Conservation (phyloP, 2,113 vertebrate genomes). For the Candoia aspera region DNA sequence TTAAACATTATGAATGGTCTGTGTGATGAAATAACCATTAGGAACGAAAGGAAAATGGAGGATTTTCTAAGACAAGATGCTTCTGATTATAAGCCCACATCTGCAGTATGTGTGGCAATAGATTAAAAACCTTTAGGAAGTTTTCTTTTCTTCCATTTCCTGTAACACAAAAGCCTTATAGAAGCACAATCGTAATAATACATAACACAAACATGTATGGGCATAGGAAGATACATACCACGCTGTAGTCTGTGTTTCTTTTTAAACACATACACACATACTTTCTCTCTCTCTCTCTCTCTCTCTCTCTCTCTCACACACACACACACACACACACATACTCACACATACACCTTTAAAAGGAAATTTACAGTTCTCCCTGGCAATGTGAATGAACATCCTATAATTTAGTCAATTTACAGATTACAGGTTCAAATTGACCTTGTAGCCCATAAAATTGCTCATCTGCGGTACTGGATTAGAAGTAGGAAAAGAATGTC, state of each 20-base stretch:
- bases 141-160: slow-evolving; percentile 65
- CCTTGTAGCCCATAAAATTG: slow-evolving; percentile 85
- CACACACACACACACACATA: neutral
- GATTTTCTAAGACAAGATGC: slow-evolving; percentile 59
- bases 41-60: slow-evolving; percentile 63
- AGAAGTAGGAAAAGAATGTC: slow-evolving; percentile 83
- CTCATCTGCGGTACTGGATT: slow-evolving; percentile 81
- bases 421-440: slow-evolving; percentile 89
- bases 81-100: slow-evolving; percentile 32
- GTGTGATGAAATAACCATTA: slow-evolving; percentile 67
- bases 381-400: slow-evolving; percentile 87
- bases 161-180: slow-evolving; percentile 61
- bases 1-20: slow-evolving; percentile 71
- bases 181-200: slow-evolving; percentile 68
- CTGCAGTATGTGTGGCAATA: slow-evolving; percentile 46
- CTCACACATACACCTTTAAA: slow-evolving; percentile 64
- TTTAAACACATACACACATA: neutral
- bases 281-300: neutral
- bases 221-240: slow-evolving; percentile 35
- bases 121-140: slow-evolving; percentile 61
- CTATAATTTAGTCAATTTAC: slow-evolving; percentile 93
- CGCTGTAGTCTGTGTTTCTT: slow-evolving; percentile 82
- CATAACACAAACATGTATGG: slow-evolving; percentile 58
- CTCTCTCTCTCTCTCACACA: neutral
- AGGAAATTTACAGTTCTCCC: slow-evolving; percentile 83